These are phyloP conservation scores for Narcine bancroftii DNA, from an alignment of 2,113 vertebrate genomes.

Conservation along the genomic window DNA sequence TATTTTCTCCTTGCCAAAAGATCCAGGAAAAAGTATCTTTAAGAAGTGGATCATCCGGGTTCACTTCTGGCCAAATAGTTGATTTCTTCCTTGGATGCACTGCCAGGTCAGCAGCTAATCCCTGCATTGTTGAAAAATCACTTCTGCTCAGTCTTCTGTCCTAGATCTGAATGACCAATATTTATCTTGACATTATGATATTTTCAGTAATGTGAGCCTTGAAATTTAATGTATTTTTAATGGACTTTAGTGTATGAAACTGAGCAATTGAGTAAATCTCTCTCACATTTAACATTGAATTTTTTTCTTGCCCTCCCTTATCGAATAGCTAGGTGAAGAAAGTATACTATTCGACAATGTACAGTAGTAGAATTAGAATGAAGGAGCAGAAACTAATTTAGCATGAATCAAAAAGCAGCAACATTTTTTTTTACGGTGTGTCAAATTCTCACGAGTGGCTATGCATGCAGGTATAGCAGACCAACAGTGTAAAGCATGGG, in stretches of 20 bases:
- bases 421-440: too few relatives aligned
- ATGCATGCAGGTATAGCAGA: too few relatives aligned
- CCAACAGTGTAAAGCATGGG: too few relatives aligned
- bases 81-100: background rate
- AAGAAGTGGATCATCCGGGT: background rate
- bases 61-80: background rate
- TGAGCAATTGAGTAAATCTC: background rate
- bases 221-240: background rate
- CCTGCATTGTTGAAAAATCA: background rate
- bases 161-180: background rate
- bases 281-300: background rate
- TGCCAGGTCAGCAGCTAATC: background rate
- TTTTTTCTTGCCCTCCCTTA: background rate
- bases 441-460: too few relatives aligned
- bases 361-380: too few relatives aligned
- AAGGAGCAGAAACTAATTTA: too few relatives aligned
- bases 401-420: too few relatives aligned
- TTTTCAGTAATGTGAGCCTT: background rate
- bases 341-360: background rate
- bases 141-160: background rate
- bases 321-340: background rate
- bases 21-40: too few relatives aligned
- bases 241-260: background rate
- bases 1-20: too few relatives aligned
- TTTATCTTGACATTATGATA: background rate